Conservation (phyloP, 2,113 vertebrate species). For the Perca flavescens region DNA sequence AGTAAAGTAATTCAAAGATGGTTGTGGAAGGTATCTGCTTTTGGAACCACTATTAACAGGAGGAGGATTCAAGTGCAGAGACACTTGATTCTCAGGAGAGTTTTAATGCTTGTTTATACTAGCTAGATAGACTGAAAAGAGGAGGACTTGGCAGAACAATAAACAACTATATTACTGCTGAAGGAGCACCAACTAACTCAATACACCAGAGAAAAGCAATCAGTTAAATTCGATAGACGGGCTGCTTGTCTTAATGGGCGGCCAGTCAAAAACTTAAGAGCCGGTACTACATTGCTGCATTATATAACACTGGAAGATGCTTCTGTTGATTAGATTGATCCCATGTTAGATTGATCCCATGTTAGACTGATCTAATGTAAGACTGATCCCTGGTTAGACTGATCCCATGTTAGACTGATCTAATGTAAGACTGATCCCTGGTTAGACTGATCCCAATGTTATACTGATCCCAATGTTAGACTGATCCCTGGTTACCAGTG, state of each 20-base stretch:
- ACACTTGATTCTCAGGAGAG: constrained; percentile 30
- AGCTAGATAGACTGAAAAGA: constrained; percentile 14
- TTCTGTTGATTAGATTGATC: neutral
- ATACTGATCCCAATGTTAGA: neutral
- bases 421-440: too few species aligned
- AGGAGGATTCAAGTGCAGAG: constrained; percentile 14
- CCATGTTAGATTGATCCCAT: neutral
- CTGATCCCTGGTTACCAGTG: neutral
- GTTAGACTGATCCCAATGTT: neutral
- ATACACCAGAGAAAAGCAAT: constrained; percentile 21
- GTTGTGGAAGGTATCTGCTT: constrained; percentile 17
- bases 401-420: neutral
- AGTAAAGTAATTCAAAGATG: constrained; percentile 6
- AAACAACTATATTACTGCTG: constrained; percentile 23
- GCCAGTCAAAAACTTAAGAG: neutral
- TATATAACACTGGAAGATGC: neutral
- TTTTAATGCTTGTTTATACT: constrained; percentile 44
- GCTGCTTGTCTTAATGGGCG: neutral
- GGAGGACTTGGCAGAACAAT: constrained; percentile 44
- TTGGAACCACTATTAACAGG: neutral
- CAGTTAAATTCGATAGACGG: neutral
- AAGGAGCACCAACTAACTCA: constrained; percentile 15
- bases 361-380: neutral
- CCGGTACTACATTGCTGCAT: neutral
- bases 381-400: neutral